Percentiles rank a stretch among this genome's conserved stretches.
Evolutionary conservation across 2,888 invertebrate genomes (phyloP).

Genomic region (Cheilosia vernalis): DNA sequence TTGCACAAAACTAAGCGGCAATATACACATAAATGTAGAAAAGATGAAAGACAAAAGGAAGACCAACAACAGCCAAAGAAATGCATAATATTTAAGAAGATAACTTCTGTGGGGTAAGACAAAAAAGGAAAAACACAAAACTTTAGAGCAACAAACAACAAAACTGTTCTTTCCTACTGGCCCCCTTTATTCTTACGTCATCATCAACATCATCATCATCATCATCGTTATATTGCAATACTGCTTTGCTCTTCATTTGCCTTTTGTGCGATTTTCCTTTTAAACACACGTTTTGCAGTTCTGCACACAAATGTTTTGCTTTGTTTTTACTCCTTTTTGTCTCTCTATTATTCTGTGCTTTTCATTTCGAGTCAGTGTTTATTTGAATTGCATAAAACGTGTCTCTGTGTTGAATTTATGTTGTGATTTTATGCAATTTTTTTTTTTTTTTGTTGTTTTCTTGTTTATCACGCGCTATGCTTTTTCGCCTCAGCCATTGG

Average conservation of each 20-base stretch:
- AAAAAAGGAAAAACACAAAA: slow-evolving; percentile 18
- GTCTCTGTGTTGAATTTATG: slow-evolving; percentile 48
- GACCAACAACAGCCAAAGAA: slow-evolving; percentile 31
- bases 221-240: slow-evolving; percentile 57
- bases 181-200: slow-evolving; percentile 74
- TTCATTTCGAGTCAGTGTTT: slow-evolving; percentile 29
- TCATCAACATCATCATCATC: slow-evolving; percentile 36
- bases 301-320: slow-evolving; percentile 46
- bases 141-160: slow-evolving; percentile 60
- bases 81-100: slow-evolving; percentile 47
- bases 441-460: slow-evolving; percentile 29
- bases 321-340: slow-evolving; percentile 12
- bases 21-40: neutral
- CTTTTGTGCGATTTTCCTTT: slow-evolving; percentile 38
- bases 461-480: slow-evolving; percentile 50
- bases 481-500: slow-evolving; percentile 52
- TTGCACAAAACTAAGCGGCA: slow-evolving; percentile 11
- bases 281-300: slow-evolving; percentile 62
- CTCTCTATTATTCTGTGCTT: slow-evolving; percentile 52
- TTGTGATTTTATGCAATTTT: slow-evolving; percentile 71
- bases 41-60: slow-evolving; percentile 38
- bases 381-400: slow-evolving; percentile 65
- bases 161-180: slow-evolving; percentile 75
- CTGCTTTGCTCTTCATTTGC: slow-evolving; percentile 44
- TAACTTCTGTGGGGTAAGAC: slow-evolving; percentile 44